Evolutionary conservation across 2,113 vertebrate genomes (phyloP).

Genomic region (Collichthys lucidus): DNA sequence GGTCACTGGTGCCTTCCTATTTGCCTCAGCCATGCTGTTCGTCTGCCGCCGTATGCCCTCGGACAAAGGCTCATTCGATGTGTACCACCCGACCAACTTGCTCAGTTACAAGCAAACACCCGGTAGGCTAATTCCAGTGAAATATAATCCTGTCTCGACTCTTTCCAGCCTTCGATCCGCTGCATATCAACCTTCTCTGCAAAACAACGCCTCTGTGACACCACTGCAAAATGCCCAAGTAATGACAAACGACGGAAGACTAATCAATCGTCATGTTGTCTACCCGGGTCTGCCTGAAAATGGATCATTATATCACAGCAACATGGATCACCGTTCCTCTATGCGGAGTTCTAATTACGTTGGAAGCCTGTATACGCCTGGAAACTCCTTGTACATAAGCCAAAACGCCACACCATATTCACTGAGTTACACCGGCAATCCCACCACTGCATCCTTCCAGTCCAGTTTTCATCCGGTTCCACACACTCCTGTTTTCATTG

Average conservation of each 20-base stretch:
- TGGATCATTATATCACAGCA: constrained; percentile 48
- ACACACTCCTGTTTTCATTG: constrained; percentile 71
- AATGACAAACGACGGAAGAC: constrained; percentile 21
- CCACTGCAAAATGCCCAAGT: constrained; percentile 42
- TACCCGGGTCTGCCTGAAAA: constrained; percentile 41
- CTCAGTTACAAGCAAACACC: constrained; percentile 34
- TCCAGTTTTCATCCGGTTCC: constrained; percentile 57
- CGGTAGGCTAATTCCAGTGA: constrained; percentile 29
- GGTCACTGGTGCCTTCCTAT: constrained; percentile 81
- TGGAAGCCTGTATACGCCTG: constrained; percentile 46
- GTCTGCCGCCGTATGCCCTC: constrained; percentile 65
- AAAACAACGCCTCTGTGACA: background rate
- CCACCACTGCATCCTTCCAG: constrained; percentile 43
- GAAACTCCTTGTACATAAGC: constrained; percentile 51
- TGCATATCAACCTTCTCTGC: constrained; percentile 34
- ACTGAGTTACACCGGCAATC: constrained; percentile 6
- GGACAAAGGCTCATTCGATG: constrained; percentile 52
- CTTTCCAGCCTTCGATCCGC: constrained; percentile 41
- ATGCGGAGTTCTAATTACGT: constrained; percentile 33
- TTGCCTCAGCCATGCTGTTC: constrained; percentile 78
- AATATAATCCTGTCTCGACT: constrained; percentile 62
- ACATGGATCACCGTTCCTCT: constrained; percentile 31
- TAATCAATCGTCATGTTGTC: constrained; percentile 26
- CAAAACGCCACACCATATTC: constrained; percentile 46
- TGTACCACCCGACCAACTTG: constrained; percentile 54